These are phyloP conservation scores for Callyntrura sp. DNA, from an alignment of 2,888 invertebrate species.

Conservation along the genomic window DNA sequence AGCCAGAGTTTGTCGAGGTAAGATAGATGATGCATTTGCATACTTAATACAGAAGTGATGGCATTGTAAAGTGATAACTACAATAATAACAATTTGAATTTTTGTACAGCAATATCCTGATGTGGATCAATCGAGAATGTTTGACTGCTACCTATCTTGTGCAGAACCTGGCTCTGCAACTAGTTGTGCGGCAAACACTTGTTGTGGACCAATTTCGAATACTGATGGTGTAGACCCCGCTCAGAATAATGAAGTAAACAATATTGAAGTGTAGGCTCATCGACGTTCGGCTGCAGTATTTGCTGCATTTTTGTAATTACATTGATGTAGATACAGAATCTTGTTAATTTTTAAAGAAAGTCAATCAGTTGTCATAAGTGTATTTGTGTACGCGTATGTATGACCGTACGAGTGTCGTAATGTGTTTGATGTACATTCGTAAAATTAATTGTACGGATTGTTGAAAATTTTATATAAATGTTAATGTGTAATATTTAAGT, in stretches of 20 bases:
- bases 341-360: slow-evolving; percentile 37
- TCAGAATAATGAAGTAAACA: slow-evolving; percentile 15
- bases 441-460: background rate
- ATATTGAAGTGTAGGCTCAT: slow-evolving; percentile 57
- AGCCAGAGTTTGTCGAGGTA: slow-evolving; percentile 98
- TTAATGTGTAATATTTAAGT: background rate
- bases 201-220: slow-evolving; percentile 90
- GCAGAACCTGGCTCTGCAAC: slow-evolving; percentile 90
- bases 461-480: background rate
- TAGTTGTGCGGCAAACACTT: slow-evolving; percentile 94
- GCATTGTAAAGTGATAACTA: too few relatives aligned
- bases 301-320: slow-evolving; percentile 43
- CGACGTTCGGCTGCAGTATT: slow-evolving; percentile 36
- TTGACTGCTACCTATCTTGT: slow-evolving; percentile 94
- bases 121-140: slow-evolving; percentile 80
- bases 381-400: slow-evolving; percentile 35
- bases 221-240: slow-evolving; percentile 46
- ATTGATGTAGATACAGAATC: slow-evolving; percentile 35
- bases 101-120: slow-evolving; percentile 80
- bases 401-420: background rate
- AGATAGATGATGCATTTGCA: background rate
- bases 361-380: slow-evolving; percentile 39
- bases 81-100: slow-evolving; percentile 8
- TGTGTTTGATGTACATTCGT: background rate
- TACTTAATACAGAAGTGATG: background rate